These are phyloP conservation scores for Prenolepis imparis DNA, from an alignment of 2,888 invertebrate genomes.

Conservation along the genomic window DNA sequence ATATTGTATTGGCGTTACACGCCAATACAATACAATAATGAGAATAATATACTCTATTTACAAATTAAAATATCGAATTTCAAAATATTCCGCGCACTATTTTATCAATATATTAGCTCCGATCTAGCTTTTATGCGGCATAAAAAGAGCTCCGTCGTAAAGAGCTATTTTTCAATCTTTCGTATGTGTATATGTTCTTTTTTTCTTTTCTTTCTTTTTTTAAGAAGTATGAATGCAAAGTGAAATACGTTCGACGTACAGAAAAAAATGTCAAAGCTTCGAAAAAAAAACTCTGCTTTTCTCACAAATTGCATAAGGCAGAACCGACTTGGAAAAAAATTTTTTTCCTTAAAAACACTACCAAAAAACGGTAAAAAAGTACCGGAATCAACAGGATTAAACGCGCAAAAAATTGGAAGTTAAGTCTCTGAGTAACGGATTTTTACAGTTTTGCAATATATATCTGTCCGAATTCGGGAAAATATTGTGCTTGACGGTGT, in stretches of 20 bases:
- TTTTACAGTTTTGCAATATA: conserved; percentile 56
- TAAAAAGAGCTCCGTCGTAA: background rate
- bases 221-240: background rate
- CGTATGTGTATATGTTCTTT: background rate
- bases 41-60: conserved; percentile 83
- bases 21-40: conserved; percentile 72
- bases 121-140: background rate
- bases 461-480: conserved; percentile 43
- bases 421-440: conserved; percentile 68
- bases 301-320: background rate
- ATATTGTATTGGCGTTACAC: conserved; percentile 1
- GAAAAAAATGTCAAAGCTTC: background rate
- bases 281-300: background rate
- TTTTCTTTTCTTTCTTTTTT: background rate
- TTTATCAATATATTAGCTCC: conserved; percentile 83
- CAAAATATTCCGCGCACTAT: conserved; percentile 81
- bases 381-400: conserved; percentile 9
- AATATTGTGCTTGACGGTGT: conserved; percentile 40
- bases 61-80: conserved; percentile 83
- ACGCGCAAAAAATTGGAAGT: conserved; percentile 46
- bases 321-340: background rate
- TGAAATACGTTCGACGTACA: background rate
- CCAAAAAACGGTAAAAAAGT: conserved; percentile 52
- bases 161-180: background rate
- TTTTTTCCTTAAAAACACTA: background rate